A percentile compares a stretch with the other conserved stretches of the same genome.
These are phyloP conservation scores for Drosophila mulleri DNA, from an alignment of 2,888 invertebrate genomes.

Conservation along the genomic window DNA sequence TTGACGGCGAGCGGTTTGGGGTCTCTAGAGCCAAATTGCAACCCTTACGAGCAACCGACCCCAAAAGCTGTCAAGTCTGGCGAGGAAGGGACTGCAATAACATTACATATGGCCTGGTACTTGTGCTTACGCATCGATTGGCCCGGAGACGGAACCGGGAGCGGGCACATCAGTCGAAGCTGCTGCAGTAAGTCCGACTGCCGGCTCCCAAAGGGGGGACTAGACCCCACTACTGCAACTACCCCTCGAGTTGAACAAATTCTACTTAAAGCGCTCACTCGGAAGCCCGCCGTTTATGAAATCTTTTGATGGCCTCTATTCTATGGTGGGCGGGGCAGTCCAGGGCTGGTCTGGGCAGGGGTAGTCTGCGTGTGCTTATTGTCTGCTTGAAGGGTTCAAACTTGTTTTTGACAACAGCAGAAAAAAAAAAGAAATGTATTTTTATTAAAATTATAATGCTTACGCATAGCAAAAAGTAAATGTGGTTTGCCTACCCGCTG, in stretches of 20 bases:
- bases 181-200: conserved; percentile 47
- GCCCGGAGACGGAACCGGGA: conserved; percentile 17
- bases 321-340: background rate
- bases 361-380: conserved; percentile 35
- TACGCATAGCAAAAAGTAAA: conserved; percentile 51
- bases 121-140: conserved; percentile 76
- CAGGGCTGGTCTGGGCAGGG: conserved; percentile 7
- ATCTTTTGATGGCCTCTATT: conserved; percentile 18
- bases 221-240: conserved; percentile 35
- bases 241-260: conserved; percentile 53
- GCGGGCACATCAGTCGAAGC: background rate
- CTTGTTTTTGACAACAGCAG: conserved; percentile 46
- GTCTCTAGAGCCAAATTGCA: conserved; percentile 12
- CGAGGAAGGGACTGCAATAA: conserved; percentile 39
- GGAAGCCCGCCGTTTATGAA: conserved; percentile 49
- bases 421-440: conserved; percentile 44
- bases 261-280: conserved; percentile 67
- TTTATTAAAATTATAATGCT: conserved; percentile 78
- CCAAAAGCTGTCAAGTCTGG: conserved; percentile 39
- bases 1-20: background rate
- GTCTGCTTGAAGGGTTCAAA: conserved; percentile 69
- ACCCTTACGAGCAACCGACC: conserved; percentile 37
- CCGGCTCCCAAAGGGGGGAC: conserved; percentile 16
- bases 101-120: conserved; percentile 57
- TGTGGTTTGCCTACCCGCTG: conserved; percentile 30